A percentile compares a stretch with the other conserved stretches of the same genome.
Evolutionary conservation across 23 tunicate genomes (phyloP).

Genomic region (Phallusia fumigata): DNA sequence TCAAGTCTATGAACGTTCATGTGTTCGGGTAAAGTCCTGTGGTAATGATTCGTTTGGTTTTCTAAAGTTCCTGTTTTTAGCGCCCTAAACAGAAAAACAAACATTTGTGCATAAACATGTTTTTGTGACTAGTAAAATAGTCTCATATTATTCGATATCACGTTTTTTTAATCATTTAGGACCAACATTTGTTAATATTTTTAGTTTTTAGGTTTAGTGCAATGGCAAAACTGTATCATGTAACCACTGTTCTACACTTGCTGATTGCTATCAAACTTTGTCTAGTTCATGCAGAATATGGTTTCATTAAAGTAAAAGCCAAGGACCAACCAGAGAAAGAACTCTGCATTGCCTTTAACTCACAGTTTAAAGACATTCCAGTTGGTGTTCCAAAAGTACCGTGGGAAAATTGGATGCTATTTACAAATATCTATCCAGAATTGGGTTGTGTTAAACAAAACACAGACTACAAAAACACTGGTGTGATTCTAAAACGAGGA

Average conservation of each 20-base stretch:
- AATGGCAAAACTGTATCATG: background rate
- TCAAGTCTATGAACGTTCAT: too few relatives aligned
- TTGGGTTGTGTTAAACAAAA: constrained; percentile 35
- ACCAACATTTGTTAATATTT: too few relatives aligned
- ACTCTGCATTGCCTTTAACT: constrained; percentile 32
- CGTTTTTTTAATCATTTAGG: too few relatives aligned
- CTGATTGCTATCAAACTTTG: background rate
- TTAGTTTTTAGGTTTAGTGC: too few relatives aligned
- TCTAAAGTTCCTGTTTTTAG: too few relatives aligned
- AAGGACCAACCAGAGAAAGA: constrained; percentile 2
- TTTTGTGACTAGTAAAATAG: too few relatives aligned
- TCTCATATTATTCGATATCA: too few relatives aligned
- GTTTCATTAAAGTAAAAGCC: constrained; percentile 23
- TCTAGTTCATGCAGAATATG: constrained; percentile 8
- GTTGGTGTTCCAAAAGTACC: background rate
- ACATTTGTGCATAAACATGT: too few relatives aligned
- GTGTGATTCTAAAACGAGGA: constrained; percentile 67
- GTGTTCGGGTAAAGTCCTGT: too few relatives aligned
- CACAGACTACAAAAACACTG: constrained; percentile 17
- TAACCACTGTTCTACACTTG: background rate
- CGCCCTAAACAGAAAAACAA: too few relatives aligned
- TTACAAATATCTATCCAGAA: constrained; percentile 57
- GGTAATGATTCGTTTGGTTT: too few relatives aligned
- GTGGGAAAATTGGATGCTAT: constrained; percentile 24
- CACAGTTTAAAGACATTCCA: constrained; percentile 16